Conservation (phyloP, 2,113 vertebrate species). For the Eretmochelys imbricata region DNA sequence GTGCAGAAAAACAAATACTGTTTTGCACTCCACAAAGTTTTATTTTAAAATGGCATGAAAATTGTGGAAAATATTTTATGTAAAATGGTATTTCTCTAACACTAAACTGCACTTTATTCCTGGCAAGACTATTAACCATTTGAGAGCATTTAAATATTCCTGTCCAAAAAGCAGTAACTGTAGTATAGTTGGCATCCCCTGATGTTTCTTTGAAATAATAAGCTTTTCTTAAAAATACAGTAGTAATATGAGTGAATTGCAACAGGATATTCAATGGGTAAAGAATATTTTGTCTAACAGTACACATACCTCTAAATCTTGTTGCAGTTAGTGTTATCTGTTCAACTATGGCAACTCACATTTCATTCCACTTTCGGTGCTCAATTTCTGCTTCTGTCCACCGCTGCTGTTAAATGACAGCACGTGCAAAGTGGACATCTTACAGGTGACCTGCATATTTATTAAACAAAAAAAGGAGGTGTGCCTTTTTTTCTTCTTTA, state of each 20-base stretch:
- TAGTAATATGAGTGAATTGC: not conserved
- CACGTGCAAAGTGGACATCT: not conserved
- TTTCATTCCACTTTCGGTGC: not conserved
- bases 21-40: accelerated
- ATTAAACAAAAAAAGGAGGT: not conserved
- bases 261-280: not conserved
- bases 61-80: accelerated
- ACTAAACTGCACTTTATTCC: accelerated
- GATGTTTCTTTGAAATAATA: not conserved
- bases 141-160: not conserved
- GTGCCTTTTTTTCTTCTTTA: accelerated
- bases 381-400: not conserved
- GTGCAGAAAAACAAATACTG: accelerated
- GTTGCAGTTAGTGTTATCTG: constrained; percentile 15
- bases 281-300: not conserved
- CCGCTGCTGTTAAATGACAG: accelerated
- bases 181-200: not conserved
- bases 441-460: accelerated
- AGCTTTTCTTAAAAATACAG: not conserved
- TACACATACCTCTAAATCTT: not conserved
- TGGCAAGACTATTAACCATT: not conserved
- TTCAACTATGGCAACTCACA: not conserved
- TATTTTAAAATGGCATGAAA: accelerated
- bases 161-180: not conserved
- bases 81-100: accelerated